Percentiles rank a stretch among this genome's conserved stretches.
Conservation (phyloP, 2,113 vertebrate genomes). For the Urocitellus parryii region DNA sequence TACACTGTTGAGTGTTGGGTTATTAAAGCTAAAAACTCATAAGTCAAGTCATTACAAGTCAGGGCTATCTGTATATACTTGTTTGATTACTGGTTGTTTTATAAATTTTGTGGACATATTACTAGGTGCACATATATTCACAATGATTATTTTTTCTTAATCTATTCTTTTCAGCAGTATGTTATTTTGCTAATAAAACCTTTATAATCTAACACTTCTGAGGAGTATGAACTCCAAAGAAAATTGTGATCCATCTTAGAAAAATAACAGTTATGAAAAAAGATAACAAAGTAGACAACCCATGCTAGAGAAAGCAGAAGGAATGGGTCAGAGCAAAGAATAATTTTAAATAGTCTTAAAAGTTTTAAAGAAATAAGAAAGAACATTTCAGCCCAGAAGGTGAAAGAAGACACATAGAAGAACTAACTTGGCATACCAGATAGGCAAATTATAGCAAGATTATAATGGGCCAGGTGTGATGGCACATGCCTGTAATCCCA, state of each 20-base stretch:
- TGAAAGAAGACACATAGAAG: neutral
- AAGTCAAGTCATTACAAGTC: neutral
- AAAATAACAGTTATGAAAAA: neutral
- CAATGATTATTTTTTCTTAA: neutral
- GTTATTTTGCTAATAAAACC: neutral
- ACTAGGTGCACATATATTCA: neutral
- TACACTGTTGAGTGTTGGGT: neutral
- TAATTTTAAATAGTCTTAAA: neutral
- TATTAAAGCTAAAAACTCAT: neutral
- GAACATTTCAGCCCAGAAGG: neutral
- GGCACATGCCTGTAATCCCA: too few species aligned
- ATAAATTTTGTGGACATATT: neutral
- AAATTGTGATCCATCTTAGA: neutral
- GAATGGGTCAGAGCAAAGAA: neutral
- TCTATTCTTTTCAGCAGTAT: neutral
- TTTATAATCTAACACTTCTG: neutral
- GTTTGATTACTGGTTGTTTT: slow-evolving; percentile 16
- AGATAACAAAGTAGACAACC: neutral
- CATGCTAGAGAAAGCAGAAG: neutral
- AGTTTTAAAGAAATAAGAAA: neutral
- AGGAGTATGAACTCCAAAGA: neutral
- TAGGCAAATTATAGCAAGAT: slow-evolving; percentile 6
- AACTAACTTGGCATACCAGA: neutral
- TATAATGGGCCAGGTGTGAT: too few species aligned
- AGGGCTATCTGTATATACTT: neutral